phyloP scores from a whole-genome alignment of 2,113 vertebrate species.

The Fregata magnificens region DNA sequence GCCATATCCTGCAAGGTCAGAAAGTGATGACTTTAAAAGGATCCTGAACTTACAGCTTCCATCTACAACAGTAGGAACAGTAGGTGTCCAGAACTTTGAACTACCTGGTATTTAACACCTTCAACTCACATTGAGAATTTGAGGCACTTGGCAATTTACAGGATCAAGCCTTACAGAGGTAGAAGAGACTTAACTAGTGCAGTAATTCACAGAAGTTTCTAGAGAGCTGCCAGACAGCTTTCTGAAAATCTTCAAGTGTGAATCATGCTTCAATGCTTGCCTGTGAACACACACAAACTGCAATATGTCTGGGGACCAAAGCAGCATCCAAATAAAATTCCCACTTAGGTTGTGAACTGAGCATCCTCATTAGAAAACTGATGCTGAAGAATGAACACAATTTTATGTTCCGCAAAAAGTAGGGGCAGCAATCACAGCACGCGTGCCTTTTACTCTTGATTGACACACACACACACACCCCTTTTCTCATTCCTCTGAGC shows the following conservation, averaged over 20 bases:
- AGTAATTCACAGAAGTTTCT: conserved; percentile 26
- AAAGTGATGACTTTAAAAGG: not conserved
- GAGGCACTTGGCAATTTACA: conserved; percentile 39
- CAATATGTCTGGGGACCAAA: not conserved
- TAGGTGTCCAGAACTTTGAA: not conserved
- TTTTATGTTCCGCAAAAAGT: not conserved
- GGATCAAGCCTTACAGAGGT: conserved; percentile 40
- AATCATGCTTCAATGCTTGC: not conserved
- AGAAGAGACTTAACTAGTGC: conserved; percentile 26
- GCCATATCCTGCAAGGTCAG: not conserved
- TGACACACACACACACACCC: not conserved
- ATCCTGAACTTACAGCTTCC: not conserved
- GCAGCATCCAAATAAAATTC: not conserved
- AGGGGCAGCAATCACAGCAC: conserved; percentile 26
- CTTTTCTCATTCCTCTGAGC: conserved; percentile 53
- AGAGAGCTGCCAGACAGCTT: conserved; percentile 28
- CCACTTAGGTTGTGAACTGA: not conserved
- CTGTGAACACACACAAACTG: not conserved
- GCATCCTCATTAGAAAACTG: not conserved
- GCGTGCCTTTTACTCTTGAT: not conserved
- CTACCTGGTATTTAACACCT: conserved; percentile 12
- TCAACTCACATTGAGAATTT: not conserved
- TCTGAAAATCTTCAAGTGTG: conserved; percentile 8
- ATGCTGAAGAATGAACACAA: not conserved
- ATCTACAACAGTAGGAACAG: not conserved